Conservation (phyloP, 2,113 vertebrate genomes). For the Hystrix cristata region DNA sequence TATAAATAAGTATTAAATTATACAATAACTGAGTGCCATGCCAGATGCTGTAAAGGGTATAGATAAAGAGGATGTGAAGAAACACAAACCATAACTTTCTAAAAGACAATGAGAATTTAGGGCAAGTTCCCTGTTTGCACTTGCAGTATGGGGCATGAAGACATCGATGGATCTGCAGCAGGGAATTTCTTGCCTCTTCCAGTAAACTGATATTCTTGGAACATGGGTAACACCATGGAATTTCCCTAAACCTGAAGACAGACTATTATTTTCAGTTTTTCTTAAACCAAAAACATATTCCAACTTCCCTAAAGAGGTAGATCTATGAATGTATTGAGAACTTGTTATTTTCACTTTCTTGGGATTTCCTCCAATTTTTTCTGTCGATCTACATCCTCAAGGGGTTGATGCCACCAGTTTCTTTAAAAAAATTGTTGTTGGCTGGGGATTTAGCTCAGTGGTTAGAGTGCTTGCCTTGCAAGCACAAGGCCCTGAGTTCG, state of each 20-base stretch:
- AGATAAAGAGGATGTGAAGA: background rate
- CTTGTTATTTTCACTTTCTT: background rate
- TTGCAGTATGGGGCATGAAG: background rate
- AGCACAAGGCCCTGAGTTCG: too few species aligned
- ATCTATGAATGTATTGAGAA: background rate
- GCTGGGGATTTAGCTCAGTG: too few species aligned
- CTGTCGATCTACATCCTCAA: background rate
- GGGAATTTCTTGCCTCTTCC: constrained; percentile 19
- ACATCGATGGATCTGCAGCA: background rate
- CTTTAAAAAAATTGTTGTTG: background rate
- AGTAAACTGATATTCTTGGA: background rate
- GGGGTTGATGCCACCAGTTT: background rate
- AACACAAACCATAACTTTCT: background rate
- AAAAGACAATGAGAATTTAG: background rate
- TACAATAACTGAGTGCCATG: background rate
- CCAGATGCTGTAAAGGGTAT: background rate
- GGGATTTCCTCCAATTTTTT: background rate
- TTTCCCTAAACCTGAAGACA: constrained; percentile 44
- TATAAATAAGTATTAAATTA: background rate
- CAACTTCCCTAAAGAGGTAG: background rate
- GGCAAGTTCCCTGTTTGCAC: background rate
- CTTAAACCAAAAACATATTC: background rate
- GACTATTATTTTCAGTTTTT: background rate
- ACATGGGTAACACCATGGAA: background rate
- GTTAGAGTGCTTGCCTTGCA: too few species aligned